Evolutionary conservation across 2,797 vertebrate genomes (phyloP), one percentile per base, ranked within the genome.

Genomic region (Tolypeutes matacus): DNA sequence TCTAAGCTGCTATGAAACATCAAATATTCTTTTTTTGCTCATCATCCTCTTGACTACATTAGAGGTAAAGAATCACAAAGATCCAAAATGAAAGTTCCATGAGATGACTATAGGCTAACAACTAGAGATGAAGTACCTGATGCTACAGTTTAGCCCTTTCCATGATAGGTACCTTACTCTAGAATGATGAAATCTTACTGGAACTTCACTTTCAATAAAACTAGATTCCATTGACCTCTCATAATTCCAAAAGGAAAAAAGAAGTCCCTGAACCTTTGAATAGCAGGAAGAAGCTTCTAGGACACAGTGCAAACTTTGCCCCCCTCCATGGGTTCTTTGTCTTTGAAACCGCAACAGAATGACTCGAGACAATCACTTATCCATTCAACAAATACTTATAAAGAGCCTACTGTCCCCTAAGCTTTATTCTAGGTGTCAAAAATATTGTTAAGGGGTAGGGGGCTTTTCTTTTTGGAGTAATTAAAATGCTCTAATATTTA

Each of bases 11-110:
- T 4, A 0, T 73, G 62, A 60, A 89, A 92, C 49, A 62, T 81
- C 67, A 84, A 76, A 84, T 12, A 39, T 36, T n/a, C 89, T 86
- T 69, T 86, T 76, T 65, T 80, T 70, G 53, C 29, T 94, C 86
- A 78, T 17, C 56, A 6, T 29, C 8, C 60, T 94, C 70, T 62
- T 93, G 82, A 53, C 92, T 95, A 56, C 2, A 21, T 39, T 65
- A 31, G 82, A 94, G 94, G 86, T 77, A 75, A 78, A 92, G 84
- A 91, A 78, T 85, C 81, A 75, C 77, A 86, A 75, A 86, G 67
- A 58, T 4, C 69, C 14, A 21, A 86, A 85, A 62, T 60, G 56
- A 76, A 95, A 89, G 94, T 25, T 62, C 27, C 7, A 34, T 46
- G 36, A 93, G 75, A 34, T 9, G 36, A 42, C 65, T 77, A n/a